Conservation (phyloP, 92 coral and sea anemone genomes). For the Galaxea fascicularis region DNA sequence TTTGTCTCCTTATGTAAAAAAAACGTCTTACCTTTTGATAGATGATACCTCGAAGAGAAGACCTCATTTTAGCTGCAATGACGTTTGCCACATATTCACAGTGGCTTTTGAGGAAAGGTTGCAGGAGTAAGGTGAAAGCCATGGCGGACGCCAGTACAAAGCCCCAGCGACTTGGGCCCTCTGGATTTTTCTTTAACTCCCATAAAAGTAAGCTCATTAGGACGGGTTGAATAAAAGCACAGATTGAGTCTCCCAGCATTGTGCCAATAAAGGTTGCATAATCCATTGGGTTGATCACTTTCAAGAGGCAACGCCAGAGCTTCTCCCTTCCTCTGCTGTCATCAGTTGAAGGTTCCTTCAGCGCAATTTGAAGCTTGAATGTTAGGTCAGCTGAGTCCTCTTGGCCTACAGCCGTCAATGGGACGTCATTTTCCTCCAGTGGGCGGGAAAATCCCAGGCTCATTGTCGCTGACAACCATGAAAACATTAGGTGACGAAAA, state of each 20-base stretch:
- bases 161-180: slow-evolving; percentile 22
- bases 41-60: slow-evolving; percentile 37
- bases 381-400: slow-evolving; percentile 41
- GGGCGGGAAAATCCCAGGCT: slow-evolving; percentile 48
- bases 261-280: slow-evolving; percentile 11
- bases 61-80: slow-evolving; percentile 50
- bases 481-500: slow-evolving; percentile 18
- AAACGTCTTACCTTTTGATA: slow-evolving; percentile 35
- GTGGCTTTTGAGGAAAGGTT: slow-evolving; percentile 46
- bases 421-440: slow-evolving; percentile 42
- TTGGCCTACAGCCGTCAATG: slow-evolving; percentile 34
- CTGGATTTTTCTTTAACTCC: slow-evolving; percentile 22
- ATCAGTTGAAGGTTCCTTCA: neutral
- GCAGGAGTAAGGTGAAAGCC: slow-evolving; percentile 33
- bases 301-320: slow-evolving; percentile 38
- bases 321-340: neutral
- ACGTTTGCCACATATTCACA: slow-evolving; percentile 42
- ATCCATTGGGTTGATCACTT: slow-evolving; percentile 22
- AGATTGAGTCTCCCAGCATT: slow-evolving; percentile 34
- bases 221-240: slow-evolving; percentile 46
- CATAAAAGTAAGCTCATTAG: slow-evolving; percentile 34
- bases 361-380: slow-evolving; percentile 17
- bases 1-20: neutral
- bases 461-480: slow-evolving; percentile 51
- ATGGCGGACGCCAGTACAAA: slow-evolving; percentile 46